Evolutionary conservation across 2,797 vertebrate genomes (phyloP), one percentile per base, ranked within the genome.

Genomic region (Triplophysa yarkandensis): DNA sequence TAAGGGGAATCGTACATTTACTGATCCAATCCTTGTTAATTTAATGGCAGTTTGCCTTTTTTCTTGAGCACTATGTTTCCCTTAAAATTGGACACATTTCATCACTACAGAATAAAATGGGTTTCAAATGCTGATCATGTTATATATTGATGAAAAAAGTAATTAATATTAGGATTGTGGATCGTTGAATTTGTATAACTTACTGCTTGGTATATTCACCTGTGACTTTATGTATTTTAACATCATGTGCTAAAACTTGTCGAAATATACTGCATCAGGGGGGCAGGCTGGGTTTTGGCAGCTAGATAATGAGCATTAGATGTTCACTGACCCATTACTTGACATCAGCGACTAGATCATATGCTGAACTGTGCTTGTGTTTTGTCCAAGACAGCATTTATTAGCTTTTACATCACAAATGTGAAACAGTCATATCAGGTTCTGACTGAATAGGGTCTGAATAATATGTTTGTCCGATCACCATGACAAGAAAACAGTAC

Each of bases 261-360:
- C 43, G 17, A 17, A 11, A 48, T 10, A 14, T 52, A 27, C 9
- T 44, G 52, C 27, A 17, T 57, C 25, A 23, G 23, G 46, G 21
- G 25, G 44, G 17, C 17, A 52, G 21, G 19, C 21, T 23, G 10
- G 23, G 32, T 10, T 69, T 43, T 21, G 54, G 8, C 21, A 52
- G 10, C 10, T 9, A 55, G 52, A 30, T 57, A 69, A 50, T 44
- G n/a, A 69, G 19, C 27, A 17, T 23, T 13, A 44, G 17, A 57
- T 3, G 11, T 43, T 69, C 52, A 32, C 23, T 57, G 4, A 43
- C 17, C 28, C 43, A 66, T 66, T 66, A 34, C 13, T 54, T 48
- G 14, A 55, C 11, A 28, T 25, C 4, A 28, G 25, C 25, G 6
- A 25, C 23, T 43, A 4, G 2, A 68, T 68, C 17, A 36, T 16